These are phyloP conservation scores for Podocnemis expansa DNA, from an alignment of 2,113 vertebrate species.

Conservation along the genomic window DNA sequence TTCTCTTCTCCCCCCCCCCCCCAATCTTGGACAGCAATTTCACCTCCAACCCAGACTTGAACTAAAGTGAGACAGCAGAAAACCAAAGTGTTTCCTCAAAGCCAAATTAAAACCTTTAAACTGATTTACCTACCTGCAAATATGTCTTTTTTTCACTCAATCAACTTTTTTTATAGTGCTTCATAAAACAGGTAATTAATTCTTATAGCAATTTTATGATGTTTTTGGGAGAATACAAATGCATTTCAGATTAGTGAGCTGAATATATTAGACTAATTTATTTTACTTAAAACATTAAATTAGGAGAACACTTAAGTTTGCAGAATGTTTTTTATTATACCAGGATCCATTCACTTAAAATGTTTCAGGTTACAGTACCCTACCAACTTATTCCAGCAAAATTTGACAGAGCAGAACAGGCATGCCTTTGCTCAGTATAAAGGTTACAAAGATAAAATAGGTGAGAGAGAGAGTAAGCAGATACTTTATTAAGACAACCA, in stretches of 20 bases:
- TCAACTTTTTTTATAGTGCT: conserved; percentile 56
- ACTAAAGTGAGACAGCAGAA: neutral
- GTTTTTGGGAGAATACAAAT: conserved; percentile 37
- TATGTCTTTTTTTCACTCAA: conserved; percentile 41
- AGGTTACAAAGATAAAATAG: neutral
- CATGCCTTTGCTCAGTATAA: rapidly evolving
- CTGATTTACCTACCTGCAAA: conserved; percentile 22
- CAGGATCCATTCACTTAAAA: conserved; percentile 15
- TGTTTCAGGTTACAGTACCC: neutral
- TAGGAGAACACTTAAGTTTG: neutral
- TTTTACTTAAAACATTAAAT: conserved; percentile 66
- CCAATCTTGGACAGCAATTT: conserved; percentile 14
- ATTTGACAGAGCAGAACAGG: neutral
- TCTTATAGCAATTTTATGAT: conserved; percentile 51
- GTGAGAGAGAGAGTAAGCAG: rapidly evolving
- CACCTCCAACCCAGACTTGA: neutral
- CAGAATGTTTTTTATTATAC: conserved; percentile 23
- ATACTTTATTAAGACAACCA: neutral
- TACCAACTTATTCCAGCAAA: neutral
- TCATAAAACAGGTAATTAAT: conserved; percentile 65
- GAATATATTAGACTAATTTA: conserved; percentile 65
- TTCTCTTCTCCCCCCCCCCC: too few species aligned
- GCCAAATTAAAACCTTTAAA: conserved; percentile 46
- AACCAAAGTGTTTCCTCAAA: conserved; percentile 1
- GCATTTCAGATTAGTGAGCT: conserved; percentile 44